These are phyloP conservation scores for Plemyria rubiginata DNA, from an alignment of 2,888 invertebrate species.

Conservation along the genomic window DNA sequence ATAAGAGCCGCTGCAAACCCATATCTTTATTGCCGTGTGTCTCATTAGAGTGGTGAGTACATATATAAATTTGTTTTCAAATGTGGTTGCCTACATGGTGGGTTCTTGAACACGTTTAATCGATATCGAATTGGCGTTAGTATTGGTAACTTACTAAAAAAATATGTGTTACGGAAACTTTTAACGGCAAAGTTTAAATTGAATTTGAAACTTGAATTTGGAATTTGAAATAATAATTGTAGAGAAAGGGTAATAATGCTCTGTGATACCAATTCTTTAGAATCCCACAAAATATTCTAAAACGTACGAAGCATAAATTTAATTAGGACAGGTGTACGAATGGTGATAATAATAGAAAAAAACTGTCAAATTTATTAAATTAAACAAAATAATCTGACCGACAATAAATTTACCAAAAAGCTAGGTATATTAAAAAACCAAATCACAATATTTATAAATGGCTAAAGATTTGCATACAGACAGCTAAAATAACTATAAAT, in stretches of 20 bases:
- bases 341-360: not conserved
- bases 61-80: conserved; percentile 30
- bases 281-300: not conserved
- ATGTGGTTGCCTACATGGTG: not conserved
- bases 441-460: conserved; percentile 31
- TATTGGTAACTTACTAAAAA: not conserved
- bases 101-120: conserved; percentile 10
- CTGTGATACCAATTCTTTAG: not conserved
- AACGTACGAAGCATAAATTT: not conserved
- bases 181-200: no score
- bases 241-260: not conserved
- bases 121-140: conserved; percentile 16
- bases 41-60: conserved; percentile 51
- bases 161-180: not conserved
- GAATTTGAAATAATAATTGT: not conserved
- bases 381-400: conserved; percentile 19
- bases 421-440: conserved; percentile 8
- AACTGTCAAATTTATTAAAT: not conserved
- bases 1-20: conserved; percentile 55
- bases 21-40: conserved; percentile 57
- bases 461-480: conserved; percentile 26
- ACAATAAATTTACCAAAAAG: conserved; percentile 22
- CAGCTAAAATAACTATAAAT: conserved; percentile 41
- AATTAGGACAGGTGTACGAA: not conserved
- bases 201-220: no score